A percentile compares a stretch with the other conserved stretches of the same genome.
phyloP scores from a whole-genome alignment of 1,140 invertebrate genomes.

The Paracyclopina nana region DNA sequence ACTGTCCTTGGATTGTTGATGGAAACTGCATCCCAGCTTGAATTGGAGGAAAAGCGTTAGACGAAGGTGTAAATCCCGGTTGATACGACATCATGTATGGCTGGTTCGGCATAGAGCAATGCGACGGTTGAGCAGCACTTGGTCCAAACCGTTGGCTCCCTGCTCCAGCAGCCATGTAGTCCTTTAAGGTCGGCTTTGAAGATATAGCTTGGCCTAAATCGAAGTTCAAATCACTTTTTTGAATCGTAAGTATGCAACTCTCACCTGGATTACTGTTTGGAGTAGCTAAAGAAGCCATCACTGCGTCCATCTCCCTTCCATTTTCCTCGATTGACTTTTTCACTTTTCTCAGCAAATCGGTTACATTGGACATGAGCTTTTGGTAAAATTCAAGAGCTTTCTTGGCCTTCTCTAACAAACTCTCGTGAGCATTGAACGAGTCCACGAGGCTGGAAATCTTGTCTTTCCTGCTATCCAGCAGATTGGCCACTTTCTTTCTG shows the following conservation, averaged over 20 bases:
- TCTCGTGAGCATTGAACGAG: slow-evolving; percentile 75
- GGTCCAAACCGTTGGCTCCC: too few species aligned
- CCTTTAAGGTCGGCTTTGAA: too few species aligned
- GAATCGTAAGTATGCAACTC: slow-evolving; percentile 3
- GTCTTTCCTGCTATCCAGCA: slow-evolving; percentile 44
- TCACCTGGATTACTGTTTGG: slow-evolving; percentile 16
- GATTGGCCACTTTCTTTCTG: slow-evolving; percentile 50
- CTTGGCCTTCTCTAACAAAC: slow-evolving; percentile 60
- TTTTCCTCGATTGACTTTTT: slow-evolving; percentile 64
- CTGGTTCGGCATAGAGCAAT: too few species aligned
- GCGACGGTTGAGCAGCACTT: too few species aligned
- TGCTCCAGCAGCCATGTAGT: too few species aligned
- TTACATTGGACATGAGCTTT: slow-evolving; percentile 66
- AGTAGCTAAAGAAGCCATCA: slow-evolving; percentile 28
- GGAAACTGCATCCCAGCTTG: too few species aligned
- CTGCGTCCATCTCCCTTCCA: slow-evolving; percentile 63
- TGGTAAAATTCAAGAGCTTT: slow-evolving; percentile 85
- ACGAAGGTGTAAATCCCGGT: too few species aligned
- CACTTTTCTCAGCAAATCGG: slow-evolving; percentile 50
- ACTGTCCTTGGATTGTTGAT: too few species aligned
- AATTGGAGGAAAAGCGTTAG: too few species aligned
- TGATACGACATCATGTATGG: too few species aligned
- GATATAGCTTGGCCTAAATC: too few species aligned
- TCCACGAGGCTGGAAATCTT: slow-evolving; percentile 48
- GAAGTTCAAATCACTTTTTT: too few species aligned